Percentiles rank a stretch among this genome's conserved stretches.
Evolutionary conservation across 2,113 vertebrate genomes (phyloP).

Genomic region (Dolichallabes microphthalmus): DNA sequence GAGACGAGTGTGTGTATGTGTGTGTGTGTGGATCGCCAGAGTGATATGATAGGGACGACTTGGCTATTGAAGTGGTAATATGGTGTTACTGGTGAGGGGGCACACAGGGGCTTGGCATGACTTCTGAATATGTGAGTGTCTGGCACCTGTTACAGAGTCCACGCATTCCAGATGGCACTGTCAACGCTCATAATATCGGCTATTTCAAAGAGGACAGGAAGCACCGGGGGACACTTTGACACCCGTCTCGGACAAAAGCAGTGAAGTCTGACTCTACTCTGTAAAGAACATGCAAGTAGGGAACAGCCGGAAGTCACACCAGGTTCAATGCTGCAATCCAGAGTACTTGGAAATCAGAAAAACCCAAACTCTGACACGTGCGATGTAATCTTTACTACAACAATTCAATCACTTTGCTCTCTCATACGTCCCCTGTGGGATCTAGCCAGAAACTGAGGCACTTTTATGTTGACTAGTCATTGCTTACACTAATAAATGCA

Average conservation of each 20-base stretch:
- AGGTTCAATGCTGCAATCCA: background rate
- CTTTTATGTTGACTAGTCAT: background rate
- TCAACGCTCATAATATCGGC: slow-evolving; percentile 51
- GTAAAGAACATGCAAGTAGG: background rate
- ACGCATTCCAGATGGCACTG: slow-evolving; percentile 51
- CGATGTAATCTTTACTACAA: background rate
- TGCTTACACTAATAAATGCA: background rate
- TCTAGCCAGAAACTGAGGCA: background rate
- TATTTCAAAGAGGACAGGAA: slow-evolving; percentile 36
- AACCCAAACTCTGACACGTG: background rate
- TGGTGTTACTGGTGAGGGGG: slow-evolving; percentile 34
- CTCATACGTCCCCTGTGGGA: background rate
- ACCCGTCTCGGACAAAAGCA: slow-evolving; percentile 1
- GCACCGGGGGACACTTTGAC: slow-evolving; percentile 25
- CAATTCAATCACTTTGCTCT: background rate
- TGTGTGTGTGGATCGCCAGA: slow-evolving; percentile 2
- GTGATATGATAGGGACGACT: slow-evolving; percentile 26
- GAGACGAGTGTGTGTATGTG: slow-evolving; percentile 5
- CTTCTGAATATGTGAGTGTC: slow-evolving; percentile 33
- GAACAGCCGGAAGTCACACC: background rate
- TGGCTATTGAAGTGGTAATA: slow-evolving; percentile 35
- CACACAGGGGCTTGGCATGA: slow-evolving; percentile 40
- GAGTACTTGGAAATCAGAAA: background rate
- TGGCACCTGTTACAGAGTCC: slow-evolving; percentile 44
- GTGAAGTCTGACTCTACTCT: background rate